These are phyloP conservation scores for Pterostichus madidus DNA, from an alignment of 2,888 invertebrate species.

Conservation along the genomic window DNA sequence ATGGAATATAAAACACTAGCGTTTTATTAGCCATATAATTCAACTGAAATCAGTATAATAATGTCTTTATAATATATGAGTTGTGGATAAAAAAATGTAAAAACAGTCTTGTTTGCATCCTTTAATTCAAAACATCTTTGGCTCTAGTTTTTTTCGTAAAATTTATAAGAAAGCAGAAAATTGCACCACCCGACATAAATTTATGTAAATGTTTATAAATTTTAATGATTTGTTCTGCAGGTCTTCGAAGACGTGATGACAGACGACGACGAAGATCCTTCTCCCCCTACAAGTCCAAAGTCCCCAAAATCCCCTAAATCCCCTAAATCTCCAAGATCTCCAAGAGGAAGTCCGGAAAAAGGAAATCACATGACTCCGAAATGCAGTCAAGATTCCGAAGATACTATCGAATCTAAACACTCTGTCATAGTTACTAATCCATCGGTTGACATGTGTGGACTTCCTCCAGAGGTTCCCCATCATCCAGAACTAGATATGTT, in stretches of 20 bases:
- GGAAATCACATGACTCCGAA: constrained; percentile 67
- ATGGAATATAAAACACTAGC: too few species aligned
- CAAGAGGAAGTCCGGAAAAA: constrained; percentile 67
- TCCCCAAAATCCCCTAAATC: constrained; percentile 73
- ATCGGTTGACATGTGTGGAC: constrained; percentile 81
- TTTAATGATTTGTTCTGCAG: constrained; percentile 71
- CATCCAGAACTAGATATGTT: constrained; percentile 79
- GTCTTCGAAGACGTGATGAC: constrained; percentile 75
- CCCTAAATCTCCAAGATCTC: constrained; percentile 70
- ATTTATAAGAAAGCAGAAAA: too few species aligned
- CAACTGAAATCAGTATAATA: too few species aligned
- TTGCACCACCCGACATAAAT: too few species aligned
- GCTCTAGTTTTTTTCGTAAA: too few species aligned
- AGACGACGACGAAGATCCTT: constrained; percentile 72
- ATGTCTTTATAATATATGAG: too few species aligned
- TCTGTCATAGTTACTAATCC: constrained; percentile 87
- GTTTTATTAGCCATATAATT: too few species aligned
- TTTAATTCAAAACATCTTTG: too few species aligned
- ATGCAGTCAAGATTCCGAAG: constrained; percentile 65
- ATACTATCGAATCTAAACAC: constrained; percentile 73
- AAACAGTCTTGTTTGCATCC: too few species aligned
- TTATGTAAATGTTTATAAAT: too few species aligned
- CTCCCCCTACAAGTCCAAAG: constrained; percentile 15
- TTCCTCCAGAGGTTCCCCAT: constrained; percentile 58
- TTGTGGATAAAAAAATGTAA: too few species aligned